These are phyloP conservation scores for Anisognathus igniventris DNA, from an alignment of 2,797 vertebrate genomes.

Conservation along the genomic window DNA sequence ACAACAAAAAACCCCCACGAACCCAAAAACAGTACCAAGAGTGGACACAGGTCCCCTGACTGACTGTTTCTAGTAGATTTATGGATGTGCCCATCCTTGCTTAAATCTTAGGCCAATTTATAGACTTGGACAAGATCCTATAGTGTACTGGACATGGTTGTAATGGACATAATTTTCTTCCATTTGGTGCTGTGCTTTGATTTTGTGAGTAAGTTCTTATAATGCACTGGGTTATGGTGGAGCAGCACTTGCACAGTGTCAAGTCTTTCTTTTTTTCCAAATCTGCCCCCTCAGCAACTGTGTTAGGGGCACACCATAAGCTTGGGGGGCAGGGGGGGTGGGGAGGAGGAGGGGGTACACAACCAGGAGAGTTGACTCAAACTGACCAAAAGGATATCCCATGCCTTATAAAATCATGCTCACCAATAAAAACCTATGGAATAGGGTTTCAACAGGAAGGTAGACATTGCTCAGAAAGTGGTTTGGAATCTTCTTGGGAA, in stretches of 20 bases:
- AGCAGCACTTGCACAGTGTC: background rate
- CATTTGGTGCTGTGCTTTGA: background rate
- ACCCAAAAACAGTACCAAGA: background rate
- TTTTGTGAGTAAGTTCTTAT: background rate
- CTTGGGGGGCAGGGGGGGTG: rapidly evolving
- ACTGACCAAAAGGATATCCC: background rate
- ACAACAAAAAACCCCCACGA: rapidly evolving
- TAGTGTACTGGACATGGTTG: background rate
- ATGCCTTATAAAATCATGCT: background rate
- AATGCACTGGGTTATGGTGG: background rate
- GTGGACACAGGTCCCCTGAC: background rate
- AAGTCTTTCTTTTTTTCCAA: background rate
- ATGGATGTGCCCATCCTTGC: background rate
- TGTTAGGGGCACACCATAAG: background rate
- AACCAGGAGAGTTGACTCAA: background rate
- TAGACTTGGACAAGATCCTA: background rate
- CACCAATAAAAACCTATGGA: background rate
- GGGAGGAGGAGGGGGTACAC: background rate
- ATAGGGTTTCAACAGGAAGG: rapidly evolving
- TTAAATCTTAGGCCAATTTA: background rate
- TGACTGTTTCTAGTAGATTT: background rate
- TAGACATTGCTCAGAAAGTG: background rate
- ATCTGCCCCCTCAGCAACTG: rapidly evolving
- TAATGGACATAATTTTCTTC: background rate
- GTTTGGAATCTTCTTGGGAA: background rate